A percentile compares a stretch with the other conserved stretches of the same genome.
Conservation (phyloP, 2,888 invertebrate genomes). For the Scaptomyza flava region DNA sequence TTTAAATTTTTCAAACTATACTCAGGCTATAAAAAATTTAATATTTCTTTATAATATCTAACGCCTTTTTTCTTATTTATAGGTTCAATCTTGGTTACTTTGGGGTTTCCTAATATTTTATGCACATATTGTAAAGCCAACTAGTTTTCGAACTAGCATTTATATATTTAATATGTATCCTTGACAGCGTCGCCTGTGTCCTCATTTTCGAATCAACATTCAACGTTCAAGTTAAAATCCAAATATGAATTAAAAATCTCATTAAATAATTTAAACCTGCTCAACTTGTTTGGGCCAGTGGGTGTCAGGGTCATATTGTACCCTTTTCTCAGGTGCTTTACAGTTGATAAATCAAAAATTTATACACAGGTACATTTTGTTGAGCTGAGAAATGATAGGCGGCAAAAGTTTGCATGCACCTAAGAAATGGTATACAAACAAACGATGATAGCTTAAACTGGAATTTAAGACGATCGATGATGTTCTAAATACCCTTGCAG, state of each 20-base stretch:
- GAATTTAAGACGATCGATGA: neutral
- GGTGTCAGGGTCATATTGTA: neutral
- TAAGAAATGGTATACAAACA: neutral
- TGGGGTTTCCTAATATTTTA: neutral
- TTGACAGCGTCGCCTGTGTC: slow-evolving; percentile 12
- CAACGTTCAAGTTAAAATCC: slow-evolving; percentile 29
- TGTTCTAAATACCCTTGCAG: neutral
- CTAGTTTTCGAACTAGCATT: neutral
- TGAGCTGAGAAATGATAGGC: slow-evolving; percentile 22
- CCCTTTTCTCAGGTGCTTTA: slow-evolving; percentile 60
- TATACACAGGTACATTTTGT: slow-evolving; percentile 30
- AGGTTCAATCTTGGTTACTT: neutral
- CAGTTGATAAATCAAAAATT: slow-evolving; percentile 69
- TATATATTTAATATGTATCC: slow-evolving; percentile 6
- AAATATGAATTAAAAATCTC: slow-evolving; percentile 50
- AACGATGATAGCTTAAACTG: neutral
- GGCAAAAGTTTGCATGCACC: slow-evolving; percentile 43
- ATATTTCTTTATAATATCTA: neutral
- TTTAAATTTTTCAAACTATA: neutral
- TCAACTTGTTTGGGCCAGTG: slow-evolving; percentile 6
- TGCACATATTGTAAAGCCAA: slow-evolving; percentile 2
- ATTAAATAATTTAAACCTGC: slow-evolving; percentile 46
- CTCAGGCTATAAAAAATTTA: neutral
- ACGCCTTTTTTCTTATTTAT: neutral
- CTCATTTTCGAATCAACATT: slow-evolving; percentile 46